A percentile compares a stretch with the other conserved stretches of the same genome.
phyloP scores from a whole-genome alignment of 2,797 vertebrate species.

The Aselliscus stoliczkanus region DNA sequence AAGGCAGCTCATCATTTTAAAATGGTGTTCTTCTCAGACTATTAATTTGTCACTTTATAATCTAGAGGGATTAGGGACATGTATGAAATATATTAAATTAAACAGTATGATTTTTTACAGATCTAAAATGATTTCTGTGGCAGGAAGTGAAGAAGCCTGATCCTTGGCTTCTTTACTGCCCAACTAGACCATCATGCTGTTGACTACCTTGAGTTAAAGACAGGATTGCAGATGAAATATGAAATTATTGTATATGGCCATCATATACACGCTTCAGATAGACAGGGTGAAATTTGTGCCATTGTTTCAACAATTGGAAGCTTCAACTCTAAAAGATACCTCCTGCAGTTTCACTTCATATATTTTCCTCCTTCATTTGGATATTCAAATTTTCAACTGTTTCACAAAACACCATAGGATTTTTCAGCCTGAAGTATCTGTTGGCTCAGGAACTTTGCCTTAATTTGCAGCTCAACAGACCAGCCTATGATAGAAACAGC shows the following conservation, averaged over 20 bases:
- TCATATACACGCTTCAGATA: background rate
- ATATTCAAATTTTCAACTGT: background rate
- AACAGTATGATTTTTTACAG: background rate
- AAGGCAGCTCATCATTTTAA: background rate
- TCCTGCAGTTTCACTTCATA: background rate
- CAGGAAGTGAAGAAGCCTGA: background rate
- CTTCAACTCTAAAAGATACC: background rate
- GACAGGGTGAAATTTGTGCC: background rate
- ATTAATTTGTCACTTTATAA: background rate
- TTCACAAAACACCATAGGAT: background rate
- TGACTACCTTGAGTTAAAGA: background rate
- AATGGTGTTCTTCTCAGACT: background rate
- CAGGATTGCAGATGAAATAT: background rate
- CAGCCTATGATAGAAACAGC: background rate
- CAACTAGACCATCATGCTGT: background rate
- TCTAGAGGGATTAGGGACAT: background rate
- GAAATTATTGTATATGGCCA: background rate
- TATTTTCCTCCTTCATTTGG: background rate
- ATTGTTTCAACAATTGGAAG: background rate
- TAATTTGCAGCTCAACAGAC: background rate
- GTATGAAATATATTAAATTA: background rate
- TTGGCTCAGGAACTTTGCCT: background rate
- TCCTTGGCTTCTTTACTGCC: background rate
- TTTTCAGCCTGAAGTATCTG: background rate
- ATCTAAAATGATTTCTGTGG: background rate